Conservation (phyloP, 2,797 vertebrate genomes). For the Spinus olivaceus region DNA sequence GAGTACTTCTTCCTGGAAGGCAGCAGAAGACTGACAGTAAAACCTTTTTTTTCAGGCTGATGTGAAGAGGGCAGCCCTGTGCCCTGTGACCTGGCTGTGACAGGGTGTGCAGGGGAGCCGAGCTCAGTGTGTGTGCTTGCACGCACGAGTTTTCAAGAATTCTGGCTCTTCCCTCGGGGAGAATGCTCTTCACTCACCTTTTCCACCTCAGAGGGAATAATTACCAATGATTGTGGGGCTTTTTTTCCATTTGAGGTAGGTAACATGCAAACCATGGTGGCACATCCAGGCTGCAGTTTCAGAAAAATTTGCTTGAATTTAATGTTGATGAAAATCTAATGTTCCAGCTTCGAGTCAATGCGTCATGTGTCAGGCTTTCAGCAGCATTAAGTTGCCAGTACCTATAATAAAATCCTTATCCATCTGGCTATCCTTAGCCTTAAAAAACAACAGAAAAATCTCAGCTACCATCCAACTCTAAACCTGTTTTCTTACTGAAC, state of each 20-base stretch:
- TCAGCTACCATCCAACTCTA: background rate
- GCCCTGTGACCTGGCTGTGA: background rate
- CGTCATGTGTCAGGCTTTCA: conserved; percentile 37
- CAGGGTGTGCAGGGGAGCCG: background rate
- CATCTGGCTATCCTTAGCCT: conserved; percentile 56
- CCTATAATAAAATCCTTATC: conserved; percentile 52
- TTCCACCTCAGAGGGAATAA: background rate
- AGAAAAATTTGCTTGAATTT: background rate
- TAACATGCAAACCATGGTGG: background rate
- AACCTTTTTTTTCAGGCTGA: background rate
- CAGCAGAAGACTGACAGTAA: background rate
- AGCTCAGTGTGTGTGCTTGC: background rate
- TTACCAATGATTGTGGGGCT: background rate
- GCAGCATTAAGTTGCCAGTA: conserved; percentile 51
- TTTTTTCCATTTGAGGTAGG: background rate
- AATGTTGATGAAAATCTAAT: conserved; percentile 5
- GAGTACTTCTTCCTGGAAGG: background rate
- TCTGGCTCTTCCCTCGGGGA: background rate
- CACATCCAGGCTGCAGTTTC: background rate
- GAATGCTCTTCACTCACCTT: accelerated
- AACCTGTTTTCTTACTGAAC: conserved; percentile 22
- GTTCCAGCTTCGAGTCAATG: conserved; percentile 29
- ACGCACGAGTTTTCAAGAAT: background rate
- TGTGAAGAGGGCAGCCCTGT: background rate
- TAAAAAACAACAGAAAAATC: conserved; percentile 23